Conservation (phyloP, 2,113 vertebrate genomes). For the Sula dactylatra region DNA sequence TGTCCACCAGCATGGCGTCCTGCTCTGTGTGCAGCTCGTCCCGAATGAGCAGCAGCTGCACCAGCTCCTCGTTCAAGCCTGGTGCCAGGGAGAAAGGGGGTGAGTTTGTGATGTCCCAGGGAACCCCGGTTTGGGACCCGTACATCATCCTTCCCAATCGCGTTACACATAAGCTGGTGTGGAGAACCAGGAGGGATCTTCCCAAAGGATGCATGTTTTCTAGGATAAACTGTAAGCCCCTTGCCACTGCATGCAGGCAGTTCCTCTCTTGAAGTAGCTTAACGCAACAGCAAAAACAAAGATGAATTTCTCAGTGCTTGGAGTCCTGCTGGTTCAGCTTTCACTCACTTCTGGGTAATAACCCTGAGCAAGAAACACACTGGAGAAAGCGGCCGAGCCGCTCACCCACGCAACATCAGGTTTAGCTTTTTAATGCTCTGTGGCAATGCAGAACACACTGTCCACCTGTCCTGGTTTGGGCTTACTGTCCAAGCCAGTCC, state of each 20-base stretch:
- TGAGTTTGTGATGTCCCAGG: background rate
- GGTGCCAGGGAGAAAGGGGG: background rate
- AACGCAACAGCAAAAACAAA: background rate
- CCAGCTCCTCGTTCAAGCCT: conserved; percentile 98
- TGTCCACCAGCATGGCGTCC: conserved; percentile 98
- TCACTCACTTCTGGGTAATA: background rate
- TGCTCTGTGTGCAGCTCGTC: conserved; percentile 98
- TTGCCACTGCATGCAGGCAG: background rate
- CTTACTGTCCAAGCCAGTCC: background rate
- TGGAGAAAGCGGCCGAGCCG: background rate
- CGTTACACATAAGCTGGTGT: background rate
- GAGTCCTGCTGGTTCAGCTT: background rate
- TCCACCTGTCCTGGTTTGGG: background rate
- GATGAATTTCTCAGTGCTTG: background rate
- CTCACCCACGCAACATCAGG: background rate
- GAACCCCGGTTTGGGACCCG: rapidly evolving
- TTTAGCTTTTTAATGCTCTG: background rate
- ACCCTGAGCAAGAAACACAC: background rate
- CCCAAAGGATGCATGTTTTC: background rate
- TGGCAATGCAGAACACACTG: background rate
- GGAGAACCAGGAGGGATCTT: background rate
- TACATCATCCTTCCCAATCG: background rate
- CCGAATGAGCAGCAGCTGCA: conserved; percentile 95
- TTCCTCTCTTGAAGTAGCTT: background rate
- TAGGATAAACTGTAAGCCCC: background rate